Conservation (phyloP, 2,888 invertebrate species). For the Lottia gigantea region DNA sequence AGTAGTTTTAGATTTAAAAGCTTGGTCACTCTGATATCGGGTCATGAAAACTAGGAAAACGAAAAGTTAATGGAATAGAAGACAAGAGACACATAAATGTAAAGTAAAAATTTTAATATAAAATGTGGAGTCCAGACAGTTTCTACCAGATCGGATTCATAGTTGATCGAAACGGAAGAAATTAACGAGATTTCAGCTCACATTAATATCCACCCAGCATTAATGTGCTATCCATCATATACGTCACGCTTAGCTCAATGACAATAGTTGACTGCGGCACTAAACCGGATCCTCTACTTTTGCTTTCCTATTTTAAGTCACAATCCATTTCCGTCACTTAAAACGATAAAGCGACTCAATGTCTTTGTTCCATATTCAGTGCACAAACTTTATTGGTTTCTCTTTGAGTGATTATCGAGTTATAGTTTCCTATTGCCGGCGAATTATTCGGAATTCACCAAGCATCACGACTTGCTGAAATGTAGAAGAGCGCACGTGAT, state of each 20-base stretch:
- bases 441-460: not conserved
- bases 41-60: no score
- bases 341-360: conserved; percentile 16
- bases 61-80: no score
- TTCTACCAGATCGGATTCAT: no score
- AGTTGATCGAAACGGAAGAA: no score
- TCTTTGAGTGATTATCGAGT: conserved; percentile 10
- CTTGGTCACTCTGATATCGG: no score
- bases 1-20: no score
- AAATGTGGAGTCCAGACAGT: no score
- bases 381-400: conserved; percentile 22
- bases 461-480: not conserved
- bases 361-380: conserved; percentile 19
- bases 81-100: no score
- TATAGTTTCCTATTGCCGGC: conserved; percentile 15
- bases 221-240: conserved; percentile 4
- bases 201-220: not conserved
- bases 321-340: conserved; percentile 16
- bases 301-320: conserved; percentile 24
- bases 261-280: conserved; percentile 6
- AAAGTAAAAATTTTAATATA: no score
- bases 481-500: conserved; percentile 6
- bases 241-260: conserved; percentile 2
- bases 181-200: not conserved
- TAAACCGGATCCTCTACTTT: conserved; percentile 21